Base-by-base conservation (phyloP, 2,113 vertebrate species). In the Shinisaurus crocodilurus region DNA sequence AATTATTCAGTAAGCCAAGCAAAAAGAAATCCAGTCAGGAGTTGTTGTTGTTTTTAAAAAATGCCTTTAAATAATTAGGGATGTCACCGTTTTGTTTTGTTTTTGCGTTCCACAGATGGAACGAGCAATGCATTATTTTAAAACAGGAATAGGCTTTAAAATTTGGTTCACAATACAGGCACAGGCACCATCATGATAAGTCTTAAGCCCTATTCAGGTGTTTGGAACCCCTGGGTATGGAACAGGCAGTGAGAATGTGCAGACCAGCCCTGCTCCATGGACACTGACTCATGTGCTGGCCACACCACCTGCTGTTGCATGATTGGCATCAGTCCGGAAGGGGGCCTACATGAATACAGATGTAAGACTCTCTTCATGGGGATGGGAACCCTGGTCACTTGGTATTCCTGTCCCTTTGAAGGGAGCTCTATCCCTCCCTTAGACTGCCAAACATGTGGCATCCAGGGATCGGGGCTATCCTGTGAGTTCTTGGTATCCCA, bases 21-120 rank as follows among this genome's bases (percentile, higher is more conserved):
- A 90, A 93, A 37, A n/a, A 57, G 77, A 15, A 10, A 40, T 3
- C 27, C 40, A 54, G 27, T 50, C 0, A 0, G 7, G 7, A n/a
- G n/a, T n/a, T n/a, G n/a, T n/a, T 12, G 13, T 3, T 25, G n/a
- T 27, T 32, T 0, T 2, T 0, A 1, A 54, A 34, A 89, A 48
- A 87, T 6, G 20, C 69, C 1, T 23, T 90, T 54, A 50, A 70
- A 13, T 83, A 74, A 82, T 25, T 69, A 29, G 65, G 65, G 6
- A 69, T n/a, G n/a, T n/a, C n/a, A n/a, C n/a, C n/a, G n/a, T n/a
- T n/a, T n/a, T n/a, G n/a, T n/a, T n/a, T n/a, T n/a, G n/a, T n/a
- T n/a, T n/a, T n/a, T n/a, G n/a, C n/a, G n/a, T n/a, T n/a, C n/a
- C n/a, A n/a, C n/a, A n/a, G n/a, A n/a, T n/a, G n/a, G n/a, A n/a